These are phyloP conservation scores for Corapipo altera DNA, from an alignment of 2,113 vertebrate species.

Conservation along the genomic window DNA sequence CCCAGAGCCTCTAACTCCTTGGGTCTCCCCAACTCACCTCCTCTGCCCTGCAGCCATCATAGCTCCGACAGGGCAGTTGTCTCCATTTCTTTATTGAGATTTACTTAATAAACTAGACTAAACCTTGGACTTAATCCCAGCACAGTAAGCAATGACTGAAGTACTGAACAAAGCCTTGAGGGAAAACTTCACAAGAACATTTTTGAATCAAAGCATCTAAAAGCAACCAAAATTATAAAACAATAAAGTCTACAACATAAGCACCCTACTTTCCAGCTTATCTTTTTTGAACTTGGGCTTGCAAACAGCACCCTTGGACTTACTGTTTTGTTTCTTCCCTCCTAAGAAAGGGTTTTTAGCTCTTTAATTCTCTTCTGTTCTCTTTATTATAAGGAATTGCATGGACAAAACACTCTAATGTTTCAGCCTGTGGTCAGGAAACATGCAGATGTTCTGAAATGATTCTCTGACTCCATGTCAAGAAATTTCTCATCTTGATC, in stretches of 20 bases:
- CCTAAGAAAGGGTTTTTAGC: background rate
- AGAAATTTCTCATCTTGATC: background rate
- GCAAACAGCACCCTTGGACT: background rate
- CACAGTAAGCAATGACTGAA: background rate
- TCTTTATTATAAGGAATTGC: background rate
- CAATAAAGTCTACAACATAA: background rate
- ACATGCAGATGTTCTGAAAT: constrained; percentile 2
- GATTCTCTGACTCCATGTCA: background rate
- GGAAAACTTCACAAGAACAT: background rate
- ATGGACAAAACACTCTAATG: background rate
- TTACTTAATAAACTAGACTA: background rate
- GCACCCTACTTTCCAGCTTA: background rate
- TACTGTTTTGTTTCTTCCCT: background rate
- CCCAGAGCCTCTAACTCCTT: background rate
- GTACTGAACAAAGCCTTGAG: background rate
- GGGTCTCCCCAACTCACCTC: background rate
- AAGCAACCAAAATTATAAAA: background rate
- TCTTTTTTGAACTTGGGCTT: background rate
- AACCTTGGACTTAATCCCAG: background rate
- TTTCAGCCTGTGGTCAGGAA: background rate
- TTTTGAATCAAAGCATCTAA: background rate
- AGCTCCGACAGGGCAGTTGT: background rate
- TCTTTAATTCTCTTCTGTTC: background rate
- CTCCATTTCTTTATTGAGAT: background rate
- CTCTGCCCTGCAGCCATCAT: background rate